Evolutionary conservation across 2,888 invertebrate genomes (phyloP).

Genomic region (Stenoptilia bipunctidactyla): DNA sequence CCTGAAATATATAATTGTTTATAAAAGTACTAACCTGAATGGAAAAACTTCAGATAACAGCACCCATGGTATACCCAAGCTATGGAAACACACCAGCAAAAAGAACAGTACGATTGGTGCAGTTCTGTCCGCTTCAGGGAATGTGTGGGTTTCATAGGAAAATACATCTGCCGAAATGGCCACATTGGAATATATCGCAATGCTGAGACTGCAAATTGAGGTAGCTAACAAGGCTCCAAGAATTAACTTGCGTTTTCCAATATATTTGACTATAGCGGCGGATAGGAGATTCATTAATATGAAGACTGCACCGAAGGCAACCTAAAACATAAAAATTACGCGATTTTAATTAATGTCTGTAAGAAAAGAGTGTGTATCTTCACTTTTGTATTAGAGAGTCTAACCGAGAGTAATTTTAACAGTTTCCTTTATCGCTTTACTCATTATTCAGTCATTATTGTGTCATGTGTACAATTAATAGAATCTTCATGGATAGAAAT

Average conservation of each 20-base stretch:
- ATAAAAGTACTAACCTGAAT: conserved; percentile 63
- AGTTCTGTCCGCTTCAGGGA: conserved; percentile 42
- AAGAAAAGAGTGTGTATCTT: too few species aligned
- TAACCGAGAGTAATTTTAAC: too few species aligned
- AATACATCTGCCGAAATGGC: conserved; percentile 33
- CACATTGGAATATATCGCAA: conserved; percentile 39
- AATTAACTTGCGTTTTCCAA: conserved; percentile 52
- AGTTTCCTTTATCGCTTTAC: too few species aligned
- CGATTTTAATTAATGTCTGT: too few species aligned
- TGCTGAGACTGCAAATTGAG: conserved; percentile 32
- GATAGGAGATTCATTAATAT: conserved; percentile 45
- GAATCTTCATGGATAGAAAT: too few species aligned
- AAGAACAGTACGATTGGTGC: conserved; percentile 52
- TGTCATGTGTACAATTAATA: too few species aligned
- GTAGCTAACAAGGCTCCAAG: conserved; percentile 39
- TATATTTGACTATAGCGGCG: conserved; percentile 38
- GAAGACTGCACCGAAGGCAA: conserved; percentile 39
- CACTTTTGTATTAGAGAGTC: too few species aligned
- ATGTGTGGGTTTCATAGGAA: conserved; percentile 45
- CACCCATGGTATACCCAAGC: conserved; percentile 67
- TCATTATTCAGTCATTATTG: too few species aligned
- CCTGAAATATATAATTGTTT: too few species aligned
- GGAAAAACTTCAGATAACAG: conserved; percentile 72
- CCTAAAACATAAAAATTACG: conserved; percentile 32
- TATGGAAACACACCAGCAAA: conserved; percentile 41